Evolutionary conservation across 2,888 invertebrate species (phyloP).

Genomic region (Drosophila koepferae): DNA sequence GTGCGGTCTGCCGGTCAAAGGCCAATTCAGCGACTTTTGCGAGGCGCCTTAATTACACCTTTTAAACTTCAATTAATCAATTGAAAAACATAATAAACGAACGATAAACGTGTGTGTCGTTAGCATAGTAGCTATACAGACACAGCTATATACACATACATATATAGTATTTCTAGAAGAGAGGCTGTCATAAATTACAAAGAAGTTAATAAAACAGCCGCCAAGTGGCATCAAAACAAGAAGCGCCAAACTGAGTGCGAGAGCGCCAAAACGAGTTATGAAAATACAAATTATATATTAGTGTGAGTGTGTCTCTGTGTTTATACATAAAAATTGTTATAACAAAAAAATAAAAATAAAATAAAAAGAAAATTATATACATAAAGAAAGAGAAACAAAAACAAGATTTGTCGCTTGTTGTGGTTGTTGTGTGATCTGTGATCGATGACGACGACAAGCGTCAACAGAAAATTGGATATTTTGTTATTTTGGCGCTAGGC

Average conservation of each 20-base stretch:
- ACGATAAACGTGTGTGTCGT: slow-evolving; percentile 29
- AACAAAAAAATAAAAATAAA: slow-evolving; percentile 11
- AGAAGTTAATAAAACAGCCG: slow-evolving; percentile 64
- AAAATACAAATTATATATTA: slow-evolving; percentile 73
- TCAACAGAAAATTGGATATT: slow-evolving; percentile 73
- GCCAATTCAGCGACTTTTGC: slow-evolving; percentile 59
- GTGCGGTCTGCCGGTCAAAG: slow-evolving; percentile 16
- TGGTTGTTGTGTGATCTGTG: slow-evolving; percentile 56
- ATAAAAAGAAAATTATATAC: slow-evolving; percentile 2
- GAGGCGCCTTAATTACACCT: slow-evolving; percentile 64
- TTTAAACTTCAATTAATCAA: slow-evolving; percentile 75
- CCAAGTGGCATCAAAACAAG: slow-evolving; percentile 64
- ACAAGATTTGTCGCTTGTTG: slow-evolving; percentile 55
- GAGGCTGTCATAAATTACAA: slow-evolving; percentile 59
- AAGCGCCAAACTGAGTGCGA: slow-evolving; percentile 46
- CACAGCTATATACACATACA: neutral
- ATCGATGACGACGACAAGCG: slow-evolving; percentile 73
- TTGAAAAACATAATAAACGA: slow-evolving; percentile 32
- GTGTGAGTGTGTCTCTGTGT: slow-evolving; percentile 13
- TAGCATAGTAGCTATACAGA: slow-evolving; percentile 19
- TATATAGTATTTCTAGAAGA: neutral
- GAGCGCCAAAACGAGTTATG: slow-evolving; percentile 73
- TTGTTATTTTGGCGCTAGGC: slow-evolving; percentile 47
- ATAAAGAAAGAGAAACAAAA: slow-evolving; percentile 45
- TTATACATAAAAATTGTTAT: slow-evolving; percentile 58